phyloP scores from a whole-genome alignment of 2,113 vertebrate genomes.

The Rissa tridactyla region DNA sequence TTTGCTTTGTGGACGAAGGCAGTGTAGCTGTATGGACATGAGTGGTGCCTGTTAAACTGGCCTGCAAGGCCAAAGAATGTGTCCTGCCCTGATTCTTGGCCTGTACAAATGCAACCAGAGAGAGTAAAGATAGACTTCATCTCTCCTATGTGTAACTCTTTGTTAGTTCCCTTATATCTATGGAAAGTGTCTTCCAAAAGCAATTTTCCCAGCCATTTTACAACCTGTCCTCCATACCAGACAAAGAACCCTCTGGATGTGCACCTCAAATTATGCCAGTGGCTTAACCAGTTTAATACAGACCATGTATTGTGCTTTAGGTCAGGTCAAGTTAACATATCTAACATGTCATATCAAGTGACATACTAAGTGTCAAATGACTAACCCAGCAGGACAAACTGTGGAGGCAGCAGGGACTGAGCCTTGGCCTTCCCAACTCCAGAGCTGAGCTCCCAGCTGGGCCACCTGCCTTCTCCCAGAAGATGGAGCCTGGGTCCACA shows the following conservation, averaged over 20 bases:
- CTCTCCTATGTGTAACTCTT: rapidly evolving
- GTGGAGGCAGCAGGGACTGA: neutral
- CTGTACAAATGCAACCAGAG: neutral
- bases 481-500: neutral
- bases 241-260: neutral
- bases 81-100: neutral
- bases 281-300: rapidly evolving
- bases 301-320: neutral
- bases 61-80: neutral
- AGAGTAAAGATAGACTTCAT: neutral
- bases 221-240: neutral
- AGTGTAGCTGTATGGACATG: rapidly evolving
- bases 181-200: neutral
- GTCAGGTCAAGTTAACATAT: neutral
- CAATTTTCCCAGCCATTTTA: neutral
- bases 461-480: neutral
- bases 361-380: neutral
- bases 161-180: neutral
- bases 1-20: neutral
- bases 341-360: neutral
- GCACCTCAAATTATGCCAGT: neutral
- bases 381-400: neutral
- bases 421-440: neutral
- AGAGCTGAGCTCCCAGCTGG: neutral
- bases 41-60: neutral